phyloP scores from a whole-genome alignment of 2,113 vertebrate genomes.

The Neomonachus schauinslandi region DNA sequence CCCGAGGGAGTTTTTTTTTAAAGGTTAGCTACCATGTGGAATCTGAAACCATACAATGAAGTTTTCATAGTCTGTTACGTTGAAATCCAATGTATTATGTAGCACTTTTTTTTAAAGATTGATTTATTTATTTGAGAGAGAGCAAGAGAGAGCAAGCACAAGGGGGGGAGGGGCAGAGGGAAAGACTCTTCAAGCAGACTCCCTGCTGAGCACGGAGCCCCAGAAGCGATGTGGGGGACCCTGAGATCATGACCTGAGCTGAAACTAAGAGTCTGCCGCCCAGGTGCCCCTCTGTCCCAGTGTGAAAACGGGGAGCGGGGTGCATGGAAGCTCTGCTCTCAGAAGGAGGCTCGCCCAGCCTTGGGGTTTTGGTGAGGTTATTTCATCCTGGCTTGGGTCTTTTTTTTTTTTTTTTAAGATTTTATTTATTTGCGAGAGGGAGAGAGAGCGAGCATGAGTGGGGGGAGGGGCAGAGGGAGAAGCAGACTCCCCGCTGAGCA shows the following conservation, averaged over 20 bases:
- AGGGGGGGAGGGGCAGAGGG: not conserved
- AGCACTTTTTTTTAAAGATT: too few relatives aligned
- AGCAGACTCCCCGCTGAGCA: not conserved
- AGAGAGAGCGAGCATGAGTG: not conserved
- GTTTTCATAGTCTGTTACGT: not conserved
- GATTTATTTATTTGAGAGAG: not conserved
- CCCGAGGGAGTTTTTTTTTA: not conserved
- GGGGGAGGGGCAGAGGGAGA: not conserved
- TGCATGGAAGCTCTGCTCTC: accelerated
- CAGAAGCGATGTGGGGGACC: not conserved
- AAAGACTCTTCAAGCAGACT: not conserved
- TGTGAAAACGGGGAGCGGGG: too few relatives aligned
- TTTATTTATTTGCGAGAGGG: not conserved
- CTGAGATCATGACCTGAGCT: not conserved
- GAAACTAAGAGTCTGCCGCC: not conserved
- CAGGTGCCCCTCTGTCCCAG: not conserved
- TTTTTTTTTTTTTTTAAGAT: not conserved
- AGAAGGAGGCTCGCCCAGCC: not conserved
- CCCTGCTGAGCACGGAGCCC: too few relatives aligned
- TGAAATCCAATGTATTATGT: not conserved
- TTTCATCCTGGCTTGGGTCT: not conserved
- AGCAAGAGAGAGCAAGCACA: too few relatives aligned
- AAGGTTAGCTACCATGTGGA: not conserved
- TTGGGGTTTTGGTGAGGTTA: not conserved
- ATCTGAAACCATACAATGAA: not conserved